Evolutionary conservation across 2,888 invertebrate genomes (phyloP), one percentile per base, ranked within the genome.

Genomic region (Gisinianus flammeolus): DNA sequence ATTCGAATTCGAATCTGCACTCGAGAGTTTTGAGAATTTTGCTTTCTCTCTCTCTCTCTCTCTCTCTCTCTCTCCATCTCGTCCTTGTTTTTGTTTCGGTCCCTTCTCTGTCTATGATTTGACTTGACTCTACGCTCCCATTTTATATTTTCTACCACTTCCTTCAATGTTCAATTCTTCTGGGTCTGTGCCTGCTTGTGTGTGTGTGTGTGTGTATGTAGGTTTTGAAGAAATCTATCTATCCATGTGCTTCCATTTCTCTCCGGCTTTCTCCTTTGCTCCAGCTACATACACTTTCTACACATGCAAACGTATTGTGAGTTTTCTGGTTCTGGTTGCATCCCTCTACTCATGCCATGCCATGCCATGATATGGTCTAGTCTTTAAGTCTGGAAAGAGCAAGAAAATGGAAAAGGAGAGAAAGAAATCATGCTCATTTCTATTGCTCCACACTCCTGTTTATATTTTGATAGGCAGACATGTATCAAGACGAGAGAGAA

Each of bases 101-200:
- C 19, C 16, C 54, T 44, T 6, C 22, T 12, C 22, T 12, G 28
- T 6, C 62, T 22, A 64, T 22, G 26, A 64, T 26, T 26, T 12
- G 30, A 26, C 66, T 66, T 16, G 4, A 66, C 16, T 30, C 30
- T 66, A 28, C 30, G 28, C 66, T 30, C 31, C 31, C 66, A 66
- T 66, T 66, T 66, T 66, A 12, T 66, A 66, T 66, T 66, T 66
- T 66, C 66, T 31, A 6, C 31, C 28, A 66, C 66, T 66, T 66
- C n/a, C 66, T 66, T 26, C 28, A 66, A 26, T 66, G 31, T 16
- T 26, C 31, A 30, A 22, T 30, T 26, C 31, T 30, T 16, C 66
- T 66, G 16, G 6, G 66, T 24, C 6, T 58, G 44, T 44, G n/a
- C n/a, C n/a, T n/a, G n/a, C n/a, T n/a, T n/a, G n/a, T 44, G 44